Conservation (phyloP, 2,113 vertebrate genomes). For the Diglossa brunneiventris region DNA sequence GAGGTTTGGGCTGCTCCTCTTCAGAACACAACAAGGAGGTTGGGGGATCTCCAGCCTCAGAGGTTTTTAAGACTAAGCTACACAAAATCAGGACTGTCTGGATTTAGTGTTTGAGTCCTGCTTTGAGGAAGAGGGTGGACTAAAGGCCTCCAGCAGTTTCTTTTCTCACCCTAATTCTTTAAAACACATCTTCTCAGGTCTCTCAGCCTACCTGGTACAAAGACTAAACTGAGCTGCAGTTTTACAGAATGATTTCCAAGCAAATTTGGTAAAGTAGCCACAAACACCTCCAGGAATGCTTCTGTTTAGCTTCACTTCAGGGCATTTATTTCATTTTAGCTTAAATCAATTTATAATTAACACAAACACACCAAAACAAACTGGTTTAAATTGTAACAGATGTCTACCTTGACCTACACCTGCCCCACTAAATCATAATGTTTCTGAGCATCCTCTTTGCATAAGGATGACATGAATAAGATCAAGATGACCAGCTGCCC, state of each 20-base stretch:
- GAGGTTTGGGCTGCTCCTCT: neutral
- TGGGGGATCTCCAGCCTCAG: neutral
- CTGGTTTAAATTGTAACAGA: neutral
- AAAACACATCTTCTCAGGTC: neutral
- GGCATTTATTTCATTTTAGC: neutral
- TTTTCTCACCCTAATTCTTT: neutral
- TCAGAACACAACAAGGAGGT: neutral
- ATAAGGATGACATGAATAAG: accelerated
- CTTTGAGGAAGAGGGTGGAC: neutral
- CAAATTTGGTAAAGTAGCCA: neutral
- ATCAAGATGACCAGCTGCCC: neutral
- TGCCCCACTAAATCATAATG: neutral
- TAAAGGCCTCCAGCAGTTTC: neutral
- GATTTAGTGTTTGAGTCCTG: neutral
- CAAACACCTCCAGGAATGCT: neutral
- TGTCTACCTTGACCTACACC: neutral
- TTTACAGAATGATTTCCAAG: neutral
- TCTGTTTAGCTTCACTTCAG: neutral
- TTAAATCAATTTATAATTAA: neutral
- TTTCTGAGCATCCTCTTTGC: neutral
- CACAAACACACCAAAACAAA: neutral
- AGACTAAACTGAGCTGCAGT: neutral
- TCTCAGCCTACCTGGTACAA: neutral
- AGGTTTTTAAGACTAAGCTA: neutral
- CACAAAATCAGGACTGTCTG: neutral